Evolutionary conservation across 1,140 invertebrate species (phyloP), one percentile per base, ranked within the genome.

Genomic region (Scylla paramamosain): DNA sequence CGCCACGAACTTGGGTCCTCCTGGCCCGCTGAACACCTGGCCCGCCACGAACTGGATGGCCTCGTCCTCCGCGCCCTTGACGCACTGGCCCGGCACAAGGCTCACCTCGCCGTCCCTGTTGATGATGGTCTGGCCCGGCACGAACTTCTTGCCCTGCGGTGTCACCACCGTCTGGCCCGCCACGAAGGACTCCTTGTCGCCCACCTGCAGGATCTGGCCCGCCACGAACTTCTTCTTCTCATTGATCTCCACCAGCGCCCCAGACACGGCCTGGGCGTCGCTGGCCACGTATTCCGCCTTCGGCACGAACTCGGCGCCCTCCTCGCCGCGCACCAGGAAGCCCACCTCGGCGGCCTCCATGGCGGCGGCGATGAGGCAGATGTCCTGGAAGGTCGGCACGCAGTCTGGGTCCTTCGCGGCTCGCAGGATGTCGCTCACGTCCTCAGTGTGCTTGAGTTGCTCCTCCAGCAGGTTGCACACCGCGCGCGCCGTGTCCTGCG

Each of bases 21-120:
- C 97, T 82, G 98, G 97, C 14, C 98, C 98, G 96, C 98, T 97
- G n/a, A 98, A 97, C 12, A 98, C 98, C 97, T 98, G 98, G 14
- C 96, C 96, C 4, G 95, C 93, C 48, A 96, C 95, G 59, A 96
- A 96, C 6, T 91, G 82, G 16, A 90, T 93, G 8, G 77, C 67
- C 52, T 95, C 96, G 7, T 96, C 96, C 32, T 67, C 91, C n/a
- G 45, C 87, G 52, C 12, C 10, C 46, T 91, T 87, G 20, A 96
- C 84, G 39, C 95, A 94, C 84, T 96, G 95, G n/a, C 96, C 96
- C 28, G 95, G 95, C 16, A 96, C 90, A 48, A 96, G 96, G n/a
- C 93, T 95, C 31, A 96, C 84, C 20, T 92, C 94, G 0, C 96
- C 96, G 31, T 96, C 91, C 29, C 67, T 91, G 92, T 96, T 90